phyloP scores from a whole-genome alignment of 1,140 invertebrate genomes.

The Lepidurus arcticus region DNA sequence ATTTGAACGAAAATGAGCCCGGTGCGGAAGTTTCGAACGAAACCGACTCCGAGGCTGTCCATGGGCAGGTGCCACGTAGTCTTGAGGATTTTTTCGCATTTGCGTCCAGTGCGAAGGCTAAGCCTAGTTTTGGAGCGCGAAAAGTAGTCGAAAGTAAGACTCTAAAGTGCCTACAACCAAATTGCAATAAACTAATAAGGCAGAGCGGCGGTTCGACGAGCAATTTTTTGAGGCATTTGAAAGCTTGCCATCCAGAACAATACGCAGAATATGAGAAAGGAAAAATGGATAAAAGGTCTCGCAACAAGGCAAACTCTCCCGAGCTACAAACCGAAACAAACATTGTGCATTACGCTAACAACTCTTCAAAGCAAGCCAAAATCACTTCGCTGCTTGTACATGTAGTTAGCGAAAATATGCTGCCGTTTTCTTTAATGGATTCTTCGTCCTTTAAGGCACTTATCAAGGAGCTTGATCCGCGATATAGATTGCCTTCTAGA shows the following conservation, averaged over 20 bases:
- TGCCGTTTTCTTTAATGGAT: background rate
- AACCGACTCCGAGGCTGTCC: slow-evolving; percentile 2
- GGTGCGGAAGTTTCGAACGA: background rate
- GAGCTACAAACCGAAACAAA: background rate
- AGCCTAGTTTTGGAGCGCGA: background rate
- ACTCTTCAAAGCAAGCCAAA: background rate
- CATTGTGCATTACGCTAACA: background rate
- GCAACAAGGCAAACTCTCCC: background rate
- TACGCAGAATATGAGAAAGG: slow-evolving; percentile 5
- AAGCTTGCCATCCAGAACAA: background rate
- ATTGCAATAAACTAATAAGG: background rate
- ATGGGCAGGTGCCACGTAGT: background rate
- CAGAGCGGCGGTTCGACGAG: slow-evolving; percentile 2
- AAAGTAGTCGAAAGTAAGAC: slow-evolving; percentile 1
- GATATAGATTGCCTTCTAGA: background rate
- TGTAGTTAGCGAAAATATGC: slow-evolving; percentile 1
- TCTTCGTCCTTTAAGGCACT: background rate
- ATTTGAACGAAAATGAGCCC: background rate
- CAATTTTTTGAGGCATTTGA: background rate
- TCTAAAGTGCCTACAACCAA: background rate
- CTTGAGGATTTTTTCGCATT: background rate
- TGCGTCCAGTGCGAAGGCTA: background rate
- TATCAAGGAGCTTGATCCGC: slow-evolving; percentile 4
- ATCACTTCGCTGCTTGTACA: background rate
- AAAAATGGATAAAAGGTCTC: background rate